These are phyloP conservation scores for Lasioglossum figueresi DNA, from an alignment of 2,888 invertebrate species.

Conservation along the genomic window DNA sequence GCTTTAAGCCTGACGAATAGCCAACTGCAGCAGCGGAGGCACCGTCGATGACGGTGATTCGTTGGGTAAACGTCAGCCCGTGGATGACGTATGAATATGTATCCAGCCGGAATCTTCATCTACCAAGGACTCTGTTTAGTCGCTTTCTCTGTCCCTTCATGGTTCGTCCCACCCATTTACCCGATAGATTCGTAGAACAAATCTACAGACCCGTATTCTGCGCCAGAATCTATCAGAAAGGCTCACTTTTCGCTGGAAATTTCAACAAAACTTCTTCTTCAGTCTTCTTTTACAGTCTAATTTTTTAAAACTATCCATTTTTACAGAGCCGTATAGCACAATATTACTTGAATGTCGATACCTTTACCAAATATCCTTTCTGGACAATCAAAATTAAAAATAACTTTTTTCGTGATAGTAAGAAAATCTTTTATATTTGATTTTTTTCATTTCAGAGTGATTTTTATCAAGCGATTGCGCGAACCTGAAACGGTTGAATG, in stretches of 20 bases:
- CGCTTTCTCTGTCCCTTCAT: background rate
- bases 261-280: background rate
- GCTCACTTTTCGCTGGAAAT: background rate
- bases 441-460: too few relatives aligned
- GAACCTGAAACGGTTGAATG: too few relatives aligned
- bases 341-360: too few relatives aligned
- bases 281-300: background rate
- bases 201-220: background rate
- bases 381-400: too few relatives aligned
- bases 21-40: background rate
- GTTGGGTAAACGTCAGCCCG: slow-evolving; percentile 49
- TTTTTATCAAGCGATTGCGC: too few relatives aligned
- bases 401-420: too few relatives aligned
- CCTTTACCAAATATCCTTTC: too few relatives aligned
- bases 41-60: slow-evolving; percentile 56
- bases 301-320: background rate
- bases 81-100: slow-evolving; percentile 55
- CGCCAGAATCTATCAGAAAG: background rate
- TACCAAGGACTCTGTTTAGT: slow-evolving; percentile 1
- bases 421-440: too few relatives aligned
- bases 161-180: background rate
- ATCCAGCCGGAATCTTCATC: slow-evolving; percentile 51
- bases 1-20: slow-evolving; percentile 47
- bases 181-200: background rate
- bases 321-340: background rate